Conservation (phyloP, 2,888 invertebrate species). For the Cephonodes hylas region DNA sequence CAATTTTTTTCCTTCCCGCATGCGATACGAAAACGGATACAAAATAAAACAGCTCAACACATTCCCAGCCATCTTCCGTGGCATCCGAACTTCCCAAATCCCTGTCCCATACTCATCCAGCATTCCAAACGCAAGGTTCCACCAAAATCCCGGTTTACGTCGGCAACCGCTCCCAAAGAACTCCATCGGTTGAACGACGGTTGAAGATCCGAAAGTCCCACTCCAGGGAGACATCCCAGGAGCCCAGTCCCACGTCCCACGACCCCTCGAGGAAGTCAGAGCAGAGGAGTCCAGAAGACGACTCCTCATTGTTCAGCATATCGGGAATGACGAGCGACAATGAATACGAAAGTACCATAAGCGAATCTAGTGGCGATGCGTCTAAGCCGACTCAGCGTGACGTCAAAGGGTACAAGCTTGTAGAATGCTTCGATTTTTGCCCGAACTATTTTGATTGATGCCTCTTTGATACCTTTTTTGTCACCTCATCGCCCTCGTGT, state of each 20-base stretch:
- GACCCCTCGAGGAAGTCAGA: conserved; percentile 73
- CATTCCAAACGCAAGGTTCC: conserved; percentile 83
- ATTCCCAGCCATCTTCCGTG: conserved; percentile 79
- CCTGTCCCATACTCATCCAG: conserved; percentile 76
- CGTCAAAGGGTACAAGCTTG: conserved; percentile 76
- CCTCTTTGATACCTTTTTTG: conserved; percentile 38
- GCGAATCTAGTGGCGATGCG: conserved; percentile 75
- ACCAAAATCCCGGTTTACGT: conserved; percentile 88
- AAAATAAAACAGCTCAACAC: conserved; percentile 70
- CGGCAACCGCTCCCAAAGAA: conserved; percentile 82
- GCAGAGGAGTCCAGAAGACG: conserved; percentile 79
- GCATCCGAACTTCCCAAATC: conserved; percentile 74
- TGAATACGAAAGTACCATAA: conserved; percentile 79
- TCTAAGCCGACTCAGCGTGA: conserved; percentile 74
- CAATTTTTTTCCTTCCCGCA: conserved; percentile 69
- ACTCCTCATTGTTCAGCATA: conserved; percentile 80
- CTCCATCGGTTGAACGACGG: conserved; percentile 72
- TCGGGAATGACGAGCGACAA: conserved; percentile 81
- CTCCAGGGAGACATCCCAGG: conserved; percentile 68
- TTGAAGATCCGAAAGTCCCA: conserved; percentile 56
- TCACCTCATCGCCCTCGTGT: conserved; percentile 17
- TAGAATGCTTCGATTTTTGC: conserved; percentile 72
- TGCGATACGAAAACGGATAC: conserved; percentile 67
- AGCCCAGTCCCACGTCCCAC: conserved; percentile 74
- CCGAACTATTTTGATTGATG: conserved; percentile 60